Base-by-base conservation (phyloP, 2,113 vertebrate species). In the Potamarius usumacintae region DNA sequence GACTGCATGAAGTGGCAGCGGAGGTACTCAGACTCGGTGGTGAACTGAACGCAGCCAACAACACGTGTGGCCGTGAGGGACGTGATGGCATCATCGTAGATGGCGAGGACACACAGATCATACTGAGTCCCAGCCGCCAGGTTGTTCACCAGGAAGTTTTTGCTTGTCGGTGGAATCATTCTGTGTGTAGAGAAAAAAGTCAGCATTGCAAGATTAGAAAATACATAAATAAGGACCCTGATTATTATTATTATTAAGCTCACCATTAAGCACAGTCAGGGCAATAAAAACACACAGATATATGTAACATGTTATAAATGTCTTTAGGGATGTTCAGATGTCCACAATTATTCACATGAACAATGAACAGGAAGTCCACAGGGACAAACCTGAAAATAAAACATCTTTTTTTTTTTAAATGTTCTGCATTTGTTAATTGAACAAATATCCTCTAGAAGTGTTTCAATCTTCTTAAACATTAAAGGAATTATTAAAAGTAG, bases 1-100 rank as follows among this genome's bases (percentile, higher is more conserved):
- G 97, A 98, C 94, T 99, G 99, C 98, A 99, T 99, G 91, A 99
- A 99, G 89, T 99, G 98, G 92, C 99, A 99, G 85, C 97, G 96
- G 92, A 99, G 97, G 0, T 99, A 99, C 92, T 99, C 98, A 7
- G 99, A 97, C 93, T 99, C 97, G 0, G 98, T 99, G 72, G 96
- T 96, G 92, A 99, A 99, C 95, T 99, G 97, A 20, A 98, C 96
- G 87, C 98, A 99, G 88, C 98, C 98, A 74, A 99, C 97, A 20
- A 99, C 97, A 5, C 98, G 95, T 0, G 98, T 99, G 20, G 98
- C 98, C 0, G 98, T 99, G 90, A 99, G 95, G 0, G 97, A 99
- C 81, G 98, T 99, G 94, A 99, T 97, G 90, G 96, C 96, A 0
- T 99, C 99, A 0, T 99, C 98, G 0, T 99, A 99, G 93, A 99